phyloP scores from a whole-genome alignment of 1,140 invertebrate species.

The Lethrus apterus region DNA sequence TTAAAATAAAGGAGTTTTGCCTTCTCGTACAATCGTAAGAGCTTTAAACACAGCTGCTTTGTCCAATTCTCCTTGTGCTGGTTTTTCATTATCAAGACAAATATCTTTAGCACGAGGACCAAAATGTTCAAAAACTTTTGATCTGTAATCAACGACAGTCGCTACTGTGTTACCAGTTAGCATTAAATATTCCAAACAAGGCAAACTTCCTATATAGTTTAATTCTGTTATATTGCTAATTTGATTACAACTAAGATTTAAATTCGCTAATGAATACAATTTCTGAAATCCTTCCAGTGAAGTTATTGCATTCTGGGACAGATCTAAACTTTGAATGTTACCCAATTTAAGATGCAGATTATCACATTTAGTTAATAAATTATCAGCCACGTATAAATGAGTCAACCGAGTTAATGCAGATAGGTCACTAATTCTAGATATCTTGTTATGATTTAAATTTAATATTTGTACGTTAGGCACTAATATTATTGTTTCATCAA shows the following conservation, averaged over 20 bases:
- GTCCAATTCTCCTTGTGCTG: conserved; percentile 82
- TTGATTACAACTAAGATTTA: conserved; percentile 82
- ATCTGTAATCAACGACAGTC: conserved; percentile 79
- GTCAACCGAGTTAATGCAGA: conserved; percentile 69
- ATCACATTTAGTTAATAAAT: conserved; percentile 59
- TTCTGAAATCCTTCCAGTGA: conserved; percentile 72
- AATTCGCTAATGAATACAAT: conserved; percentile 71
- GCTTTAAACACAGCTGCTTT: conserved; percentile 85
- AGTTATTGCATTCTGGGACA: conserved; percentile 79
- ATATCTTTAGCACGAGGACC: conserved; percentile 67
- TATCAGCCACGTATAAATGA: conserved; percentile 70
- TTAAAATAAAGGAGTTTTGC: conserved; percentile 30
- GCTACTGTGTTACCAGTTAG: conserved; percentile 87
- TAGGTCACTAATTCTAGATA: conserved; percentile 68
- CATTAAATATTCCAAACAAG: conserved; percentile 77
- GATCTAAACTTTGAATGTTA: conserved; percentile 78
- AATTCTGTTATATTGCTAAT: conserved; percentile 77
- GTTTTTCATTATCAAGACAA: conserved; percentile 78
- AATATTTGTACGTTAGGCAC: conserved; percentile 68
- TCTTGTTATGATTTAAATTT: conserved; percentile 67
- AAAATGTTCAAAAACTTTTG: conserved; percentile 80
- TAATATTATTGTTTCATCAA: conserved; percentile 74
- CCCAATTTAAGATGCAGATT: conserved; percentile 80
- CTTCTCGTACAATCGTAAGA: conserved; percentile 51
- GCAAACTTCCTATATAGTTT: conserved; percentile 67